Evolutionary conservation across 2,888 invertebrate species (phyloP).

Genomic region (Cantharis nigra): DNA sequence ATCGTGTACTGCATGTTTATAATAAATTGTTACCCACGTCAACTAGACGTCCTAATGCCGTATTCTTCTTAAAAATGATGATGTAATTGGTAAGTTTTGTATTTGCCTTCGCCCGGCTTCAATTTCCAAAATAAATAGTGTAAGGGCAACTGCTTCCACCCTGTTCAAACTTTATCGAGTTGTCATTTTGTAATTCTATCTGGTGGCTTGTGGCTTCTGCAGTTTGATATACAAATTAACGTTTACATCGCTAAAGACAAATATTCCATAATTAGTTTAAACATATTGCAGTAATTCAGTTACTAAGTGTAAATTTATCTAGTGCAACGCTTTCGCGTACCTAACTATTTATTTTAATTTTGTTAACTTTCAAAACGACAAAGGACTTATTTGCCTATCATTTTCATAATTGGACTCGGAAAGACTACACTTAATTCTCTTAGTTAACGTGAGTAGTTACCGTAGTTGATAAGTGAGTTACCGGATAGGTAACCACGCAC

Average conservation of each 20-base stretch:
- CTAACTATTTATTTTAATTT: background rate
- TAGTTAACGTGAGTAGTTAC: background rate
- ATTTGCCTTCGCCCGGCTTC: background rate
- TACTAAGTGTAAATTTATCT: background rate
- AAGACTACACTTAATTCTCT: background rate
- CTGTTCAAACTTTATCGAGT: background rate
- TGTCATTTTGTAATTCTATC: conserved; percentile 11
- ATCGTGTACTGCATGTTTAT: background rate
- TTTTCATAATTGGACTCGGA: background rate
- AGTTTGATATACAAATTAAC: conserved; percentile 23
- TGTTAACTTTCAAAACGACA: background rate
- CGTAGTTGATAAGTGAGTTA: background rate
- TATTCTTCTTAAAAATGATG: background rate
- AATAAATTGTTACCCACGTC: background rate
- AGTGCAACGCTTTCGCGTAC: background rate
- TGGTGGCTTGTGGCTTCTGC: conserved; percentile 13
- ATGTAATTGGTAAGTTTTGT: background rate
- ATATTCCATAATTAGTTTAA: background rate
- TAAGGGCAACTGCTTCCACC: background rate
- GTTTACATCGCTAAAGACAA: background rate
- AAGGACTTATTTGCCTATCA: background rate
- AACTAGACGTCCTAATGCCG: background rate
- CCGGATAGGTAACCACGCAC: background rate
- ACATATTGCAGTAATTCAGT: background rate
- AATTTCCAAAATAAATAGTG: background rate